These are phyloP conservation scores for Leucophenga varia DNA, from an alignment of 1,140 invertebrate species.

Conservation along the genomic window DNA sequence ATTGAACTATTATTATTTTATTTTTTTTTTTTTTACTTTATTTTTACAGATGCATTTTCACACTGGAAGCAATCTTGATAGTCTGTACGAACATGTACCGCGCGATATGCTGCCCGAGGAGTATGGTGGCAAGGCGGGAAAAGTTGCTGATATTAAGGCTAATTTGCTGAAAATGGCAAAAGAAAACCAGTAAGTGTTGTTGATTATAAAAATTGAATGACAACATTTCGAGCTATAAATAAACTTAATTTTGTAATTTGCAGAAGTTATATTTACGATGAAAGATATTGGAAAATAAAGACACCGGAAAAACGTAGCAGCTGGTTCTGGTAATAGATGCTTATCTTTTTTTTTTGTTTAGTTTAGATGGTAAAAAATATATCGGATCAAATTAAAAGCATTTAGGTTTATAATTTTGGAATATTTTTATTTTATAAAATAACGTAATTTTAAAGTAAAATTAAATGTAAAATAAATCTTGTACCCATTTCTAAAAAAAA, in stretches of 20 bases:
- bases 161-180: slow-evolving; percentile 57
- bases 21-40: neutral
- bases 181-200: slow-evolving; percentile 28
- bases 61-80: slow-evolving; percentile 62
- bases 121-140: slow-evolving; percentile 65
- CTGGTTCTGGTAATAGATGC: slow-evolving; percentile 45
- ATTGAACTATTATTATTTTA: slow-evolving; percentile 56
- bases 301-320: slow-evolving; percentile 28
- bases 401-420: too few relatives aligned
- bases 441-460: too few relatives aligned
- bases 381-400: too few relatives aligned
- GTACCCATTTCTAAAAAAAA: too few relatives aligned
- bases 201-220: neutral
- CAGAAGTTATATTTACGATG: slow-evolving; percentile 41
- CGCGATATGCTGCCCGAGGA: slow-evolving; percentile 65
- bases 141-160: slow-evolving; percentile 61
- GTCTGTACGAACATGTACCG: slow-evolving; percentile 63
- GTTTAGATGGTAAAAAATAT: too few relatives aligned
- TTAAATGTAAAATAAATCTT: too few relatives aligned
- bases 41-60: slow-evolving; percentile 64
- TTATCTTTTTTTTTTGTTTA: too few relatives aligned
- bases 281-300: slow-evolving; percentile 31
- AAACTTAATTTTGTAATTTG: neutral
- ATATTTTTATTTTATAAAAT: too few relatives aligned
- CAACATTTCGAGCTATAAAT: neutral